A percentile compares a stretch with the other conserved stretches of the same genome.
Evolutionary conservation across 2,113 vertebrate genomes (phyloP).

Genomic region (Arizona elegans): DNA sequence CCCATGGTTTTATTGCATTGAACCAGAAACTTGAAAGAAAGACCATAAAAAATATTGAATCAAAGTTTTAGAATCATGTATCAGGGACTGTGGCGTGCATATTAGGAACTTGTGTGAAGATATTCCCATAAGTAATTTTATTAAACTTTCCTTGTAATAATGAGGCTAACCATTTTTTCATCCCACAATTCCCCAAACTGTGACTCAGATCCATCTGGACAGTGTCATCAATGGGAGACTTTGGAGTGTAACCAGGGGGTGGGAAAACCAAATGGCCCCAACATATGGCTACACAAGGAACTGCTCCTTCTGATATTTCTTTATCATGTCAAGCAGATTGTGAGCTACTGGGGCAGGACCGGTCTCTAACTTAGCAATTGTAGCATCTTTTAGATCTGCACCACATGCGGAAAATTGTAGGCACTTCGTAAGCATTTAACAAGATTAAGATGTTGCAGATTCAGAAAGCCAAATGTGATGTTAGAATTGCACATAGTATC

Average conservation of each 20-base stretch:
- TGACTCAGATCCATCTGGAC: background rate
- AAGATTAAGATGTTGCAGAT: background rate
- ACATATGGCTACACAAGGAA: background rate
- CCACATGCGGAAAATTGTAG: background rate
- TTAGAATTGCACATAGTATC: too few relatives aligned
- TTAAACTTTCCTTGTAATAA: background rate
- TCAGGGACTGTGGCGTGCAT: background rate
- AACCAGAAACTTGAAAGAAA: background rate
- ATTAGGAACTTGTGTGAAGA: background rate
- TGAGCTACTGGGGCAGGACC: background rate
- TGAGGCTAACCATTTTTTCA: background rate
- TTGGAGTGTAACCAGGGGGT: background rate
- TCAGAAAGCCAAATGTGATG: too few relatives aligned
- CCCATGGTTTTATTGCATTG: background rate
- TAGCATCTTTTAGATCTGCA: background rate
- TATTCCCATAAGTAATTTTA: background rate
- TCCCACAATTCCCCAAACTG: background rate
- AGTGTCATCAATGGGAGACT: background rate
- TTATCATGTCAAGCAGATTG: background rate
- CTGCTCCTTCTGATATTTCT: background rate
- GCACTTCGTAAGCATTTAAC: background rate
- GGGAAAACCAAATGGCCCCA: background rate
- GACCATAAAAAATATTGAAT: background rate
- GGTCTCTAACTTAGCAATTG: background rate
- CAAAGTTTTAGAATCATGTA: background rate